Evolutionary conservation across 2,797 vertebrate species (phyloP).

Genomic region (Acrossocheilus wenchowensis): DNA sequence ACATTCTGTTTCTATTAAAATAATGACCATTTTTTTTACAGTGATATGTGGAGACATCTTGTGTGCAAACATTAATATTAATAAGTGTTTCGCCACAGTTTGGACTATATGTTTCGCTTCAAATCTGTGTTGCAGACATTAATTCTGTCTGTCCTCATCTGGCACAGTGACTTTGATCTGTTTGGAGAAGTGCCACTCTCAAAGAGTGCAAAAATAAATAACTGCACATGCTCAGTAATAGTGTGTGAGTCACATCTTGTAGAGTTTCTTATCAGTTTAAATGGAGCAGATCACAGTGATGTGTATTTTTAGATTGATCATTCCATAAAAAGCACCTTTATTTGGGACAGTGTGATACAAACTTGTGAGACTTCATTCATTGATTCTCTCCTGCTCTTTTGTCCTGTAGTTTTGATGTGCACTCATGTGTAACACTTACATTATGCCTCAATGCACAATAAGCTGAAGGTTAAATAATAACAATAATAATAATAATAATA

Average conservation of each 20-base stretch:
- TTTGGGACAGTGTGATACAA: conserved; percentile 31
- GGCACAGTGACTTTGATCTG: conserved; percentile 50
- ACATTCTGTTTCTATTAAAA: neutral
- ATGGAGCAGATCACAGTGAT: conserved; percentile 64
- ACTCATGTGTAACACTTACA: neutral
- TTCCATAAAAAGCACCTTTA: conserved; percentile 70
- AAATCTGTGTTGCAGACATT: conserved; percentile 7
- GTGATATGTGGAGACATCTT: neutral
- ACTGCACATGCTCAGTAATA: conserved; percentile 67
- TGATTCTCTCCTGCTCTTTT: neutral
- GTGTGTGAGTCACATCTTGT: conserved; percentile 58
- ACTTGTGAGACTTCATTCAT: conserved; percentile 3
- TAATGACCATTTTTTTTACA: neutral
- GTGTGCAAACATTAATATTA: neutral
- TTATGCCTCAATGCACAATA: neutral
- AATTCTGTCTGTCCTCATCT: conserved; percentile 41
- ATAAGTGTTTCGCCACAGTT: neutral
- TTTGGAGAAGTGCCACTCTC: conserved; percentile 44
- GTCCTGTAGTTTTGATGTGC: neutral
- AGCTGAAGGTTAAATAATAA: neutral
- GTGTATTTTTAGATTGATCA: conserved; percentile 71
- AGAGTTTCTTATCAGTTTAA: conserved; percentile 71
- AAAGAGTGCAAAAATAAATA: conserved; percentile 74
- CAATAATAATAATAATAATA: too few relatives aligned
- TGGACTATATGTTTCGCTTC: neutral